phyloP scores from a whole-genome alignment of 2,797 vertebrate species.

The Graptemys geographica region DNA sequence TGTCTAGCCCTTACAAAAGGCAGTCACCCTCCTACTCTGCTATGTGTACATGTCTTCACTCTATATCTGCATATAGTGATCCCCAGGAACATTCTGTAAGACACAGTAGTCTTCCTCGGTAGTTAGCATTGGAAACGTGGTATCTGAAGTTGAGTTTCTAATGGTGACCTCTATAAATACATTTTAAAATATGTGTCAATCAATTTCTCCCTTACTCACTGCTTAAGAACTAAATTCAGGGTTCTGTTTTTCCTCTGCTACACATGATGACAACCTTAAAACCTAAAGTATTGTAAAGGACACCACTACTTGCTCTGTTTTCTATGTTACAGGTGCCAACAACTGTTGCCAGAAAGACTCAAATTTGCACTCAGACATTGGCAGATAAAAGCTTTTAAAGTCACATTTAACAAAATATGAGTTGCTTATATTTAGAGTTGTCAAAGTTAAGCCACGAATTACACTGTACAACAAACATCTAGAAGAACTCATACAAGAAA shows the following conservation, averaged over 20 bases:
- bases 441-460: neutral
- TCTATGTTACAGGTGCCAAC: neutral
- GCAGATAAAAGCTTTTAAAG: neutral
- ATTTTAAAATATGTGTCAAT: neutral
- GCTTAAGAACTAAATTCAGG: neutral
- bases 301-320: neutral
- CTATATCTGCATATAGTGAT: neutral
- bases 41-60: rapidly evolving
- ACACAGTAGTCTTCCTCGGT: neutral
- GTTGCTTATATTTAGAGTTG: neutral
- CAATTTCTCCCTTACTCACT: neutral
- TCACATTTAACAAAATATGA: neutral
- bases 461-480: neutral
- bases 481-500: neutral
- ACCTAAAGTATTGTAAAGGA: neutral
- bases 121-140: neutral
- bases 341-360: neutral
- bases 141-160: neutral
- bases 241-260: neutral
- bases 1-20: neutral
- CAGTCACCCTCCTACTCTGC: neutral
- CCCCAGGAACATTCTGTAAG: neutral
- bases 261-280: neutral
- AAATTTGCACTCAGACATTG: neutral
- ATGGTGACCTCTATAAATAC: neutral